Percentiles rank a stretch among this genome's conserved stretches.
Conservation (phyloP, 2,888 invertebrate species). For the Conus canariensis region DNA sequence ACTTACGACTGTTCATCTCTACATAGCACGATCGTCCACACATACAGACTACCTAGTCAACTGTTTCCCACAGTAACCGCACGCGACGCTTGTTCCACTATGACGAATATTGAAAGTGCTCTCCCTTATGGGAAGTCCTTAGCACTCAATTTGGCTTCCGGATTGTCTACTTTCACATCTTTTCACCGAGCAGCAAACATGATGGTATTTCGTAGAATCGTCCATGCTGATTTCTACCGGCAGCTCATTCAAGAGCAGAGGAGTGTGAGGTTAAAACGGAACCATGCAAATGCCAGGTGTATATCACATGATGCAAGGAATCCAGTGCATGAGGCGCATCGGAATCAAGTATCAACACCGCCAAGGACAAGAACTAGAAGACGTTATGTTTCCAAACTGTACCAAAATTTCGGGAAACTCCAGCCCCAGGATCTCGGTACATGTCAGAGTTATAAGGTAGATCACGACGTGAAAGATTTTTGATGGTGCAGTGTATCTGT, state of each 20-base stretch:
- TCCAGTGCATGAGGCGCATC: background rate
- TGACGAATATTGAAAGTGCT: background rate
- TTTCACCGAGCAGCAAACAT: background rate
- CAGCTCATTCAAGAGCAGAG: background rate
- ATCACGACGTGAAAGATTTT: background rate
- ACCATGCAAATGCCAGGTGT: background rate
- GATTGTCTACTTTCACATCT: constrained; percentile 30
- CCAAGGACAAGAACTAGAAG: constrained; percentile 38
- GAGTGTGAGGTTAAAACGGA: background rate
- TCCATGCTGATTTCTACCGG: background rate
- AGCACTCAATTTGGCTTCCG: background rate
- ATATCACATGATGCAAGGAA: background rate
- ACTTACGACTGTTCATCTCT: constrained; percentile 2
- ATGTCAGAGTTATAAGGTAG: constrained; percentile 63
- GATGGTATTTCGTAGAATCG: background rate
- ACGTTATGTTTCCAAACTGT: constrained; percentile 57
- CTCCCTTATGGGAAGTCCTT: background rate
- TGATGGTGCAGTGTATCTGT: background rate
- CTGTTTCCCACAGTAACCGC: too few relatives aligned
- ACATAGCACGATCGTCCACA: background rate
- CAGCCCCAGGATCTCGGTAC: constrained; percentile 48
- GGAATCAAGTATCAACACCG: background rate
- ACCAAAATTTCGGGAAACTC: constrained; percentile 55
- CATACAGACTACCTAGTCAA: too few relatives aligned
- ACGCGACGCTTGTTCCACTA: background rate